Evolutionary conservation across 1,140 invertebrate species (phyloP), one percentile per base, ranked within the genome.

Genomic region (Trypoxylus dichotomus): DNA sequence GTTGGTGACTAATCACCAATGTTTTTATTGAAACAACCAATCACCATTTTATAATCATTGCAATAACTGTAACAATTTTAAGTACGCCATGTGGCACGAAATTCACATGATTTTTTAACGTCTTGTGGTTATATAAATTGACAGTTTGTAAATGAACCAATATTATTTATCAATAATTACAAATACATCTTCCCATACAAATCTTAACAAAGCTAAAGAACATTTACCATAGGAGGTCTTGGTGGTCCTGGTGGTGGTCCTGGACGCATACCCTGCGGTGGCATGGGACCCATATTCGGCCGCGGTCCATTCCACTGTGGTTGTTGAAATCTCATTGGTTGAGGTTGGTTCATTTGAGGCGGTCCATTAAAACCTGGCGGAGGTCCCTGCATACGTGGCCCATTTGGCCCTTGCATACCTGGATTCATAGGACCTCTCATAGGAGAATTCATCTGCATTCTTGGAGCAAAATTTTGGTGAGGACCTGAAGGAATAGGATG

Each of bases 311-410:
- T 90, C 89, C 89, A 90, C 37, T 86, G 85, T 2, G 90, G 90
- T 25, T 90, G 90, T 63, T 90, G 89, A 83, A 91, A 91, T 7
- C 89, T 88, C 43, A 89, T 89, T 25, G 89, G 88, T 29, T 88
- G 86, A 32, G 88, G 87, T 85, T 78, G 88, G 54, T 81, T 79
- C 81, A 82, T 82, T 37, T 79, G 79, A n/a, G 83, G 83, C 1
- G 83, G 83, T 15, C 80, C 80, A 21, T 82, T 83, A 77, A 84
- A 83, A 24, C 79, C 82, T 10, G 81, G 82, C 3, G 83, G 89
- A 63, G 90, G 90, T 54, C 91, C 92, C 82, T 90, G 90, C 90
- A 93, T 91, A 1, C 92, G 92, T 0, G 91, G 92, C 8, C 92
- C 92, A 2, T 91, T 91, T 37, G 86, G 87, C 25, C 89, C 89